Evolutionary conservation across 92 coral and sea anemone genomes (phyloP), one percentile per base, ranked within the genome.

Genomic region (Scolanthus callimorphus): DNA sequence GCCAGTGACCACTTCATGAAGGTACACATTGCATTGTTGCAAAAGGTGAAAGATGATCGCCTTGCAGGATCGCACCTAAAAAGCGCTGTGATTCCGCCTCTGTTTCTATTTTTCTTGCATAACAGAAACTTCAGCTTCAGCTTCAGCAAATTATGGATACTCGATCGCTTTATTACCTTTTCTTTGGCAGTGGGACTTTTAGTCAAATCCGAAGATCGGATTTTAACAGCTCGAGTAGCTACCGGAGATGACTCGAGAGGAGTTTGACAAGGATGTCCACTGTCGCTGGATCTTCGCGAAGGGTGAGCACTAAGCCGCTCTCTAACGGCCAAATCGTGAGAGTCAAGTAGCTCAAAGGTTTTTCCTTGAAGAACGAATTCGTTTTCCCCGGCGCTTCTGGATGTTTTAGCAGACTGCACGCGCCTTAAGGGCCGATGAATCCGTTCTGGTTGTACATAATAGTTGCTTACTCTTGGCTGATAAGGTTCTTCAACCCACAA

Each of bases 401-500:
- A 68, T 15, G 77, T 67, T 47, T 46, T 67, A 29, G 80, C 75
- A 1, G 75, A 72, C 55, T 73, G 70, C 2, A 55, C 75, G 27
- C 75, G 22, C 43, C 41, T 39, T 21, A 23, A 20, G 17, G 75
- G 53, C 8, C 47, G 37, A 8, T 68, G 65, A 46, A 68, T 55
- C 15, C 75, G 63, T 19, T 59, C 75, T 13, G 30, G 24, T 9
- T 27, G 20, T 29, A 29, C 39, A 24, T 28, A 17, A 11, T 20
- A 20, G 11, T 17, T 11, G 25, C 21, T 39, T 13, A 59, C 39
- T 17, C 73, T 54, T 3, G 74, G 30, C 12, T 60, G 51, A 19
- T 58, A 67, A 55, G 90, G 86, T 3, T 83, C 75, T 51, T 83
- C 96, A 17, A 88, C 83, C 96, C 90, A 88, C 21, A 69, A 49